Evolutionary conservation across 2,113 vertebrate genomes (phyloP).

Genomic region (Climacteris rufus): DNA sequence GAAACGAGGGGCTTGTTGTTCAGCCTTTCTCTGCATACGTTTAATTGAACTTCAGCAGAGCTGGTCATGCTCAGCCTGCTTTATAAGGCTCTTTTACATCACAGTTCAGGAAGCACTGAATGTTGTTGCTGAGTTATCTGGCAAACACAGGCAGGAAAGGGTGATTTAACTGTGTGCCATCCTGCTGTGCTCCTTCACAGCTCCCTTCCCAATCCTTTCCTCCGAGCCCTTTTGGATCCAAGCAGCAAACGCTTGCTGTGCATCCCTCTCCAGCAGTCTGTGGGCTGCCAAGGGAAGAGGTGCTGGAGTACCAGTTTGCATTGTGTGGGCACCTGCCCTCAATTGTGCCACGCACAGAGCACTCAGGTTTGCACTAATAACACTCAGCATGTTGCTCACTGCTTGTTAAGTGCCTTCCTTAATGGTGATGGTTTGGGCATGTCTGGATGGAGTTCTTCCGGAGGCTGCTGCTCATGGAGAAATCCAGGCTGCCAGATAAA

Average conservation of each 20-base stretch:
- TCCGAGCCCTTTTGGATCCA: neutral
- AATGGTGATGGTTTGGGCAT: neutral
- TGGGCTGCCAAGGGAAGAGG: slow-evolving; percentile 10
- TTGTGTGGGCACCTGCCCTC: slow-evolving; percentile 55
- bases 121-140: neutral
- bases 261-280: neutral
- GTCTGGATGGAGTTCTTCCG: slow-evolving; percentile 8
- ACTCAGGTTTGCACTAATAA: slow-evolving; percentile 14
- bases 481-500: neutral
- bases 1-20: neutral
- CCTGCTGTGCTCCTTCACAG: neutral
- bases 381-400: slow-evolving; percentile 15
- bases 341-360: neutral
- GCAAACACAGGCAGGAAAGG: neutral
- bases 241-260: neutral
- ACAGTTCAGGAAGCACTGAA: neutral
- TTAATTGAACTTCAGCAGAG: neutral
- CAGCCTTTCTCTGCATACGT: neutral
- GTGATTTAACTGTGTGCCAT: neutral
- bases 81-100: neutral
- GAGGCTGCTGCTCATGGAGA: slow-evolving; percentile 4
- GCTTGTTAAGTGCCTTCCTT: neutral
- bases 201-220: neutral
- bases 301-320: slow-evolving; percentile 3
- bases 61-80: neutral